These are phyloP conservation scores for Tricholaema leucomelas DNA, from an alignment of 2,113 vertebrate genomes.

Conservation along the genomic window DNA sequence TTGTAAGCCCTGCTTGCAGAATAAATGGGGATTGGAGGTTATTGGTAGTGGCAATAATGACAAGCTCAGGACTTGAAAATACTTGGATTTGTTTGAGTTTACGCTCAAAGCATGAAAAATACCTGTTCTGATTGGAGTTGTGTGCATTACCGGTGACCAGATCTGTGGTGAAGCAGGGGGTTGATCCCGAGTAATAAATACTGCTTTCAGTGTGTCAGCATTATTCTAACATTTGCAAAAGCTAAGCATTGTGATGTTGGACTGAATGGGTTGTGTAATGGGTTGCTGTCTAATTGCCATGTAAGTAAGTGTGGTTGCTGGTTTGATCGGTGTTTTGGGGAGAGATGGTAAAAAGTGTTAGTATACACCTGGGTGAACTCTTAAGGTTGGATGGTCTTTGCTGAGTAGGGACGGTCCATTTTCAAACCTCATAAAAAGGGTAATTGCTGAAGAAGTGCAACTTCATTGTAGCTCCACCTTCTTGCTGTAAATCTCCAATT, in stretches of 20 bases:
- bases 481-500: background rate
- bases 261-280: background rate
- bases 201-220: background rate
- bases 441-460: background rate
- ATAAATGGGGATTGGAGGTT: background rate
- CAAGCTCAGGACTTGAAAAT: background rate
- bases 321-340: background rate
- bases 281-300: background rate
- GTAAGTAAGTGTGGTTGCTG: background rate
- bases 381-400: background rate
- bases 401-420: fast-evolving
- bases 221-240: background rate
- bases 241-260: background rate
- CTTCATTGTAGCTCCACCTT: background rate
- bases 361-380: background rate
- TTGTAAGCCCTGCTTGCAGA: background rate
- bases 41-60: background rate
- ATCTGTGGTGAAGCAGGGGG: background rate
- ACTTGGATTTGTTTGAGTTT: background rate
- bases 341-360: background rate
- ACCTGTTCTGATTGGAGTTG: background rate
- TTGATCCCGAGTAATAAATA: background rate
- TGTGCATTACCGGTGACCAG: background rate
- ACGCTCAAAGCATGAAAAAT: background rate
- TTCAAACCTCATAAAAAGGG: background rate